These are phyloP conservation scores for Drosophila prosaltans DNA, from an alignment of 1,140 invertebrate genomes.

Conservation along the genomic window DNA sequence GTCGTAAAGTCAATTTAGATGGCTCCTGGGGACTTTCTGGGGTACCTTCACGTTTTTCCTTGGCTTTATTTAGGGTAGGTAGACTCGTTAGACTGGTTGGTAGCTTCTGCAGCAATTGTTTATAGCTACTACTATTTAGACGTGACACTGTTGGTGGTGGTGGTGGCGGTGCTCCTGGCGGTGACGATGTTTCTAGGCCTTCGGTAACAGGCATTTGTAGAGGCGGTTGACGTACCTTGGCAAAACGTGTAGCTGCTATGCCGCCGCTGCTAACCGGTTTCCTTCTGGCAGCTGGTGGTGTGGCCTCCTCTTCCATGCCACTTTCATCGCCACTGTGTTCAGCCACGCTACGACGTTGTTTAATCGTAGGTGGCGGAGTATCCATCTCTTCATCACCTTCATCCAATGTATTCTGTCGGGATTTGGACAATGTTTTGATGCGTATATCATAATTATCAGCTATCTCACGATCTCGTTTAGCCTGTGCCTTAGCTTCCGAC, in stretches of 20 bases:
- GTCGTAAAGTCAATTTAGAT: conserved; percentile 2
- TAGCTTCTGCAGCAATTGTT: conserved; percentile 29
- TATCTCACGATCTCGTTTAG: conserved; percentile 57
- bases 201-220: conserved; percentile 42
- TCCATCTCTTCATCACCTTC: conserved; percentile 21
- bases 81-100: conserved; percentile 34
- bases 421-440: conserved; percentile 51
- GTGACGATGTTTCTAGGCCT: not conserved
- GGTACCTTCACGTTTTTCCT: conserved; percentile 1
- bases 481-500: conserved; percentile 48
- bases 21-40: conserved; percentile 5
- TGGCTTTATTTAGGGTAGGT: conserved; percentile 6
- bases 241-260: conserved; percentile 68
- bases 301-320: conserved; percentile 57
- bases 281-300: conserved; percentile 28
- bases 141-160: conserved; percentile 4
- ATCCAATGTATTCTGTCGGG: conserved; percentile 58
- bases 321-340: conserved; percentile 69
- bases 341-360: conserved; percentile 17
- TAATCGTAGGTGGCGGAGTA: conserved; percentile 2
- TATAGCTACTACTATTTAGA: conserved; percentile 36
- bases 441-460: conserved; percentile 75
- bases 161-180: not conserved
- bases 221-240: conserved; percentile 67
- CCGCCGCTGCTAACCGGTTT: conserved; percentile 41